phyloP scores from a whole-genome alignment of 2,113 vertebrate genomes.

The Scomber scombrus region DNA sequence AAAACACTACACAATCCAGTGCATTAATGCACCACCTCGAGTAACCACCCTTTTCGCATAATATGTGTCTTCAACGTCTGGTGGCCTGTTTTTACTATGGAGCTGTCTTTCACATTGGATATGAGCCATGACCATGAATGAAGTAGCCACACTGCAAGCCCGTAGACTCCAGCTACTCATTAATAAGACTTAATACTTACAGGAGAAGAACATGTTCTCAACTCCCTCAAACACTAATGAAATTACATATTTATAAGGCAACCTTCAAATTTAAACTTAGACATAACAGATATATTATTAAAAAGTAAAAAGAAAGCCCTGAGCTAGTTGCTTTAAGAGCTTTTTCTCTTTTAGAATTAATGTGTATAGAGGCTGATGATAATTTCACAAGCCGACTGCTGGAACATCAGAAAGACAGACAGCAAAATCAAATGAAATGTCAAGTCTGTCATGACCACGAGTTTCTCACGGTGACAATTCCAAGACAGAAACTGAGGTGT shows the following conservation, averaged over 20 bases:
- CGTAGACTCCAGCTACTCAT: neutral
- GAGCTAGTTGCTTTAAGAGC: neutral
- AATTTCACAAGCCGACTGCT: conserved; percentile 34
- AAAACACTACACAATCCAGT: too few relatives aligned
- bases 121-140: neutral
- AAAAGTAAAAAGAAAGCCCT: neutral
- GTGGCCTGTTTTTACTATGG: neutral
- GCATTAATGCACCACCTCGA: too few relatives aligned
- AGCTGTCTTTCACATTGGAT: neutral
- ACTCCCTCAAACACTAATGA: too few relatives aligned
- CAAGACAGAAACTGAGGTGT: conserved; percentile 24
- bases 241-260: neutral
- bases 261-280: neutral
- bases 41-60: too few relatives aligned
- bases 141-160: neutral
- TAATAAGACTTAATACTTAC: neutral
- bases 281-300: neutral
- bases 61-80: conserved; percentile 6
- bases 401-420: conserved; percentile 18
- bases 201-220: neutral
- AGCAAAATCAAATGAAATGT: conserved; percentile 49
- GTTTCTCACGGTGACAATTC: conserved; percentile 16
- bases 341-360: neutral
- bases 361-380: conserved; percentile 1
- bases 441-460: conserved; percentile 32